Conservation (phyloP, 2,888 invertebrate genomes). For the Ichneumoninae sp. region DNA sequence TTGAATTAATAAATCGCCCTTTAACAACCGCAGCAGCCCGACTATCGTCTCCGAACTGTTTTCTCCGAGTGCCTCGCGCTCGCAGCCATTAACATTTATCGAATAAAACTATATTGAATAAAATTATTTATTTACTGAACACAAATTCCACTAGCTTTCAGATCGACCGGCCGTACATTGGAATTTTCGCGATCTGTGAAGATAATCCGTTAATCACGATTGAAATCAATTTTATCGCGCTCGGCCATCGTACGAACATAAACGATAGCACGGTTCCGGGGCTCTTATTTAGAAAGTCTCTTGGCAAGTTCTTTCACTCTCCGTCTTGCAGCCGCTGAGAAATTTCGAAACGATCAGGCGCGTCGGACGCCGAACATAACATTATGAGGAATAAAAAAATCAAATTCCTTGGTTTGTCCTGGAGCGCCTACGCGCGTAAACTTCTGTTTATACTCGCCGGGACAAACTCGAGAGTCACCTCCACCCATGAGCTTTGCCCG, state of each 20-base stretch:
- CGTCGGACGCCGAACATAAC: constrained; percentile 5
- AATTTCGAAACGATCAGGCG: constrained; percentile 19
- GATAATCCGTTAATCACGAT: no score
- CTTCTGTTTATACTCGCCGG: constrained; percentile 17
- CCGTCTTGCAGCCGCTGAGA: background rate
- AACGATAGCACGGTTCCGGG: background rate
- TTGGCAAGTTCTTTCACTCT: background rate
- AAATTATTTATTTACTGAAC: no score
- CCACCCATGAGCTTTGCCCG: constrained; percentile 1
- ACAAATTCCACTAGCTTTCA: no score
- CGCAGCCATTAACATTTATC: no score
- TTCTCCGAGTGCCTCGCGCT: no score
- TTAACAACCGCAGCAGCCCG: no score
- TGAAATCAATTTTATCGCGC: background rate
- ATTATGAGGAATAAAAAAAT: background rate
- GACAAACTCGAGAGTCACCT: constrained; percentile 17
- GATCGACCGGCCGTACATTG: no score
- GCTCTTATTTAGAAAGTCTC: constrained; percentile 22
- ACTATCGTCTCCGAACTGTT: no score
- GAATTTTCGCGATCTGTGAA: no score
- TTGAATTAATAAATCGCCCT: no score
- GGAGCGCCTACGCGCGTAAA: constrained; percentile 25
- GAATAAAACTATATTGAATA: no score
- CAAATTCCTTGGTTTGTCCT: constrained; percentile 17
- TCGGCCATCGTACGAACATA: background rate